phyloP scores from a whole-genome alignment of 2,797 vertebrate genomes.

The Cyclopterus lumpus region DNA sequence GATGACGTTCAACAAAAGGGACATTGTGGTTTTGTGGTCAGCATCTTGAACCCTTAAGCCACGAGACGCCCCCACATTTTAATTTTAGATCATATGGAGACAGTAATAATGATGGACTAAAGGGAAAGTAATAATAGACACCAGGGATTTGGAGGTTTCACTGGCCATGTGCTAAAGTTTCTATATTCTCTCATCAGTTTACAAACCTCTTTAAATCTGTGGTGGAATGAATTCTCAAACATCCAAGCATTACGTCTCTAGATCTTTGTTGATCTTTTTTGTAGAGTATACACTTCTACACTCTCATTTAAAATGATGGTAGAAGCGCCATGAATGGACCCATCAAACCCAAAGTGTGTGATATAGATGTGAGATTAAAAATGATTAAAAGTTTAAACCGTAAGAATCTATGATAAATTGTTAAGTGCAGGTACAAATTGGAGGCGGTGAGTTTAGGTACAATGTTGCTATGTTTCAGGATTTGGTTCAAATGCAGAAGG shows the following conservation, averaged over 20 bases:
- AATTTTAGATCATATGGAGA: slow-evolving; percentile 23
- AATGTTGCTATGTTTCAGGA: background rate
- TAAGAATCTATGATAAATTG: background rate
- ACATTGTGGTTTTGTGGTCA: background rate
- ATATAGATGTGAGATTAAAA: background rate
- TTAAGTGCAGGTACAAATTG: background rate
- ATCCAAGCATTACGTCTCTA: background rate
- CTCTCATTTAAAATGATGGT: background rate
- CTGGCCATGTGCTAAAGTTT: slow-evolving; percentile 1
- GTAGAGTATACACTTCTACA: background rate
- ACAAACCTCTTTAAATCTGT: background rate
- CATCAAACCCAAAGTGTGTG: background rate
- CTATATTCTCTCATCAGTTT: background rate
- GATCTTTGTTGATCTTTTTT: background rate
- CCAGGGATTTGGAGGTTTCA: background rate
- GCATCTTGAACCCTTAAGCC: slow-evolving; percentile 9
- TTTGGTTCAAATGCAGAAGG: background rate
- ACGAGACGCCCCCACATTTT: slow-evolving; percentile 1
- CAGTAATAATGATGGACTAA: slow-evolving; percentile 5
- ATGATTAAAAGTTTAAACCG: background rate
- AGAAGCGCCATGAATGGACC: background rate
- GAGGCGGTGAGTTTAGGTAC: background rate
- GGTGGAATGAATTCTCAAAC: background rate
- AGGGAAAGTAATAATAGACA: slow-evolving; percentile 3
- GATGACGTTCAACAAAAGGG: slow-evolving; percentile 8